Conservation (phyloP, 2,113 vertebrate species). For the Nematolebias whitei region DNA sequence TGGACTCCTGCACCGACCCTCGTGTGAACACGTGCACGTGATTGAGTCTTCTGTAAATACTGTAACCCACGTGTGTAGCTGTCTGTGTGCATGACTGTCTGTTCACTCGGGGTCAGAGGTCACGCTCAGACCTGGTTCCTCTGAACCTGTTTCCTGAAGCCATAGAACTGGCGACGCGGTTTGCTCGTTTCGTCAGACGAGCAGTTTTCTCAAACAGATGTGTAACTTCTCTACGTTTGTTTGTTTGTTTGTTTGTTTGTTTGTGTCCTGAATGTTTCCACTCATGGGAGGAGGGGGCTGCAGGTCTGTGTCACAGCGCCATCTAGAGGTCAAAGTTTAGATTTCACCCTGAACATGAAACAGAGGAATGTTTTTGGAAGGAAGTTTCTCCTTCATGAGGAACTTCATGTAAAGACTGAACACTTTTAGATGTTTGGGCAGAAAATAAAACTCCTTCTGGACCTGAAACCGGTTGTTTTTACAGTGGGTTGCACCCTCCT, state of each 20-base stretch:
- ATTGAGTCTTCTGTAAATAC: conserved; percentile 71
- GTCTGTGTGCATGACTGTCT: conserved; percentile 67
- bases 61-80: conserved; percentile 27
- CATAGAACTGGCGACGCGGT: conserved; percentile 62
- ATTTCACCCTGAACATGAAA: conserved; percentile 18
- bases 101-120: conserved; percentile 57
- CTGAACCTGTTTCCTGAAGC: conserved; percentile 69
- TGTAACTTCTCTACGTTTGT: background rate
- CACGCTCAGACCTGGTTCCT: conserved; percentile 41
- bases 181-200: conserved; percentile 16
- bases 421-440: background rate
- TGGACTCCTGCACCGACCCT: conserved; percentile 62
- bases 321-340: conserved; percentile 49
- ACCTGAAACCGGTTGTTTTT: conserved; percentile 51
- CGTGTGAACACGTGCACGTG: conserved; percentile 65
- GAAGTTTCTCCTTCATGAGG: too few species aligned
- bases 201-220: conserved; percentile 8
- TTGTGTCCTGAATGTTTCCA: conserved; percentile 36
- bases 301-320: conserved; percentile 53
- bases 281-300: conserved; percentile 1
- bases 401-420: conserved; percentile 20
- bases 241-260: conserved; percentile 12
- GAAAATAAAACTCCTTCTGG: conserved; percentile 41
- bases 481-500: too few species aligned
- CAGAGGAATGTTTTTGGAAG: background rate